Percentiles rank a stretch among this genome's conserved stretches.
Conservation (phyloP, 2,888 invertebrate genomes). For the Scaptomyza cyrtandrae region DNA sequence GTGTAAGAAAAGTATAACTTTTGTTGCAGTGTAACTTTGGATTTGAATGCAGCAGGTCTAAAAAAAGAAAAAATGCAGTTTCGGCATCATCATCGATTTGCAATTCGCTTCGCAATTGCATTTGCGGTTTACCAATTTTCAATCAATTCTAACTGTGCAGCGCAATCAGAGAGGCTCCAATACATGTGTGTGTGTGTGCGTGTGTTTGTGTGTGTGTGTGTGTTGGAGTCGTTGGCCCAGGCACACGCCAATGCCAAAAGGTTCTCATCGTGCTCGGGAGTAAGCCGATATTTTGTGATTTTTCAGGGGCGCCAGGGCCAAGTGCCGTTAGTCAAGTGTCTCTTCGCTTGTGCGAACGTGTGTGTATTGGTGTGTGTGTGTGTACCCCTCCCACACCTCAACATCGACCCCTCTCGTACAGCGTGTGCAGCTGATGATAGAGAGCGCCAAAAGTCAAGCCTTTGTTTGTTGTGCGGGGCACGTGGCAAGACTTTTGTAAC, state of each 20-base stretch:
- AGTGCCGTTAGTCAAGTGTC: conserved; percentile 58
- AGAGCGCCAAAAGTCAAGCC: conserved; percentile 65
- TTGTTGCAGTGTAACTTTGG: conserved; percentile 10
- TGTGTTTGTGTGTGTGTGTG: background rate
- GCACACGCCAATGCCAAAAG: conserved; percentile 78
- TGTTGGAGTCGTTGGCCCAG: conserved; percentile 29
- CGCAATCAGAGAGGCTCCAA: conserved; percentile 42
- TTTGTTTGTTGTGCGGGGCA: conserved; percentile 66
- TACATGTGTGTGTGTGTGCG: background rate
- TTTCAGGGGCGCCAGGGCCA: conserved; percentile 38
- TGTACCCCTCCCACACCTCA: background rate
- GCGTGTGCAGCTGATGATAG: conserved; percentile 1
- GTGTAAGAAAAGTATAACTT: background rate
- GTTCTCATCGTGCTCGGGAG: conserved; percentile 51
- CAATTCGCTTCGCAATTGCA: conserved; percentile 74
- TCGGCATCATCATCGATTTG: conserved; percentile 62
- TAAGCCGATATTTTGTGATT: conserved; percentile 33
- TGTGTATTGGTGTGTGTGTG: conserved; percentile 14
- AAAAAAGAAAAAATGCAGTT: conserved; percentile 19
- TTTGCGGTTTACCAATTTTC: conserved; percentile 72
- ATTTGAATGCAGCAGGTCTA: conserved; percentile 12
- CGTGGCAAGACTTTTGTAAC: conserved; percentile 47
- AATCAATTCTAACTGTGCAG: conserved; percentile 74
- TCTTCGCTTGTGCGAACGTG: background rate
- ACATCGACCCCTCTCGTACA: background rate